These are phyloP conservation scores for Sus cebifrons DNA, from an alignment of 2,797 vertebrate species.

Conservation along the genomic window DNA sequence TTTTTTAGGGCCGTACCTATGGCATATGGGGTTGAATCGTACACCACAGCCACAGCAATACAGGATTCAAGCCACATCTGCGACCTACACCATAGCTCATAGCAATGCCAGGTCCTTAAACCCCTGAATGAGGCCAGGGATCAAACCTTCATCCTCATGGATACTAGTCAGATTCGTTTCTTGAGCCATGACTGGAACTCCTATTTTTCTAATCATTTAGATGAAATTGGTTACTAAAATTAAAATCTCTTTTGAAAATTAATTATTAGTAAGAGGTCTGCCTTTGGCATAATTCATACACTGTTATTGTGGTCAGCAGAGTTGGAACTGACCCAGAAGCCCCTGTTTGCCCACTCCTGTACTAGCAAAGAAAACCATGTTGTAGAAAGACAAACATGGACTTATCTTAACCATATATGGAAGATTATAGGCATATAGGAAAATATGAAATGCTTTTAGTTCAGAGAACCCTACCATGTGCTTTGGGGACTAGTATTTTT, in stretches of 20 bases:
- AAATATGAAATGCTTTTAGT: not conserved
- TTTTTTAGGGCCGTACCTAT: too few relatives aligned
- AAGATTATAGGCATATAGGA: not conserved
- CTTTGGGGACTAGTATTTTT: not conserved
- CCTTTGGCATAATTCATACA: not conserved
- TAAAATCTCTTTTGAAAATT: slow-evolving; percentile 27
- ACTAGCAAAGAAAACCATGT: not conserved
- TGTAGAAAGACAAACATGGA: not conserved
- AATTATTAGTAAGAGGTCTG: slow-evolving; percentile 33
- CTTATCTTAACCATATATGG: not conserved
- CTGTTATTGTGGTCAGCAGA: not conserved
- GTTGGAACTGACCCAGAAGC: not conserved
- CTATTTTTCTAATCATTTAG: slow-evolving; percentile 50
- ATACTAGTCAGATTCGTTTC: too few relatives aligned
- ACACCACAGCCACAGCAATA: too few relatives aligned
- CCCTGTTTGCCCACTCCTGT: not conserved
- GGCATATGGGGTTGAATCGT: too few relatives aligned
- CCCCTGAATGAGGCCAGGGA: too few relatives aligned
- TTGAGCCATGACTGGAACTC: too few relatives aligned
- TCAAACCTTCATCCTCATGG: too few relatives aligned
- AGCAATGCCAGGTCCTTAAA: too few relatives aligned
- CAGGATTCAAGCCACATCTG: too few relatives aligned
- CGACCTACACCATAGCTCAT: too few relatives aligned
- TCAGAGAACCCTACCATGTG: not conserved
- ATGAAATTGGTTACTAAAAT: slow-evolving; percentile 60